These are phyloP conservation scores for Oryctes rhinoceros DNA, from an alignment of 1,140 invertebrate species.

Conservation along the genomic window DNA sequence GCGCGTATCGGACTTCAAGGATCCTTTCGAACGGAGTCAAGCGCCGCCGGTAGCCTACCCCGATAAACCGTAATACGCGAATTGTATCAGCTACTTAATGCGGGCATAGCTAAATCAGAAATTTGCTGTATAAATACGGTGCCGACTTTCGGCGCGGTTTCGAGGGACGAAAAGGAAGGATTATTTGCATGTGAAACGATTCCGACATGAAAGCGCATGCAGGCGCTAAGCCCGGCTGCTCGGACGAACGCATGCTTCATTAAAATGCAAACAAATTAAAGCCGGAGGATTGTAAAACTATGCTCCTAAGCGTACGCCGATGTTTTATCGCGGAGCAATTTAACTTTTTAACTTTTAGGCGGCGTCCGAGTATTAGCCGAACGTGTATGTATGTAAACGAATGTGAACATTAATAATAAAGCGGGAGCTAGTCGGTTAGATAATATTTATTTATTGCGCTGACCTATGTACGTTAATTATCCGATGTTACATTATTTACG, in stretches of 20 bases:
- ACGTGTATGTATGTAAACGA: background rate
- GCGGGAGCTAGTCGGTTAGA: background rate
- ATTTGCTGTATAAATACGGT: background rate
- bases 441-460: background rate
- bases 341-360: slow-evolving; percentile 6
- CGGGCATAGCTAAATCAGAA: background rate
- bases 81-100: slow-evolving; percentile 1
- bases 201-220: slow-evolving; percentile 3
- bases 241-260: background rate
- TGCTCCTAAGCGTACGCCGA: background rate
- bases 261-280: slow-evolving; percentile 23
- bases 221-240: background rate
- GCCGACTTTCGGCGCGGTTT: background rate
- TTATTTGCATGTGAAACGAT: slow-evolving; percentile 14
- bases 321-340: background rate
- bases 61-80: background rate
- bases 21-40: background rate
- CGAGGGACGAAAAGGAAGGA: background rate
- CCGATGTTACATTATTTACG: no score
- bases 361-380: background rate
- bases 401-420: background rate
- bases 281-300: slow-evolving; percentile 1
- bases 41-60: background rate
- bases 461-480: no score
- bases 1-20: background rate